A percentile compares a stretch with the other conserved stretches of the same genome.
These are phyloP conservation scores for Umimayanthus kanabou DNA, from an alignment of 92 coral and sea anemone species.

Conservation along the genomic window DNA sequence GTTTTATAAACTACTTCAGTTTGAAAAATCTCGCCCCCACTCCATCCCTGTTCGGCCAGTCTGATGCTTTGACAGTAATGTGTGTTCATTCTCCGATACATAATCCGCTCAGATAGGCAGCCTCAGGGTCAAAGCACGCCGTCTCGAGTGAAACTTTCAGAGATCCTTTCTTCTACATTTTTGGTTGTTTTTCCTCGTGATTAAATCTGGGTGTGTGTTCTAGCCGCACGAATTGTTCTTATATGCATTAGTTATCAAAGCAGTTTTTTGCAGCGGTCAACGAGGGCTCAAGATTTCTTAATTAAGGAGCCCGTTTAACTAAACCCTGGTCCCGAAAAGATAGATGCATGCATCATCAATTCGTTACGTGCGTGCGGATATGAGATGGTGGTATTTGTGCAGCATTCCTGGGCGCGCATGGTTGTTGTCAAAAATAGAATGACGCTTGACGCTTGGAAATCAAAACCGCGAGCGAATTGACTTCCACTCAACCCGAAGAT, in stretches of 20 bases:
- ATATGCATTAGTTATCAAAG: not conserved
- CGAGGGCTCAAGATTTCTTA: not conserved
- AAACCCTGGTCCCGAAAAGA: not conserved
- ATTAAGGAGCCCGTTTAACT: not conserved
- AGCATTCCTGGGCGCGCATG: conserved; percentile 30
- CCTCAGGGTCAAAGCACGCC: conserved; percentile 33
- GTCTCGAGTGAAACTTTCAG: conserved; percentile 25
- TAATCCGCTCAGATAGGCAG: conserved; percentile 26
- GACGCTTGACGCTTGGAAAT: conserved; percentile 1
- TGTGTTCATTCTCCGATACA: not conserved
- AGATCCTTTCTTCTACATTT: not conserved
- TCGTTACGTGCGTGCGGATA: conserved; percentile 31
- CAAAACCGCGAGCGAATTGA: conserved; percentile 29
- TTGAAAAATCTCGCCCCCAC: not conserved
- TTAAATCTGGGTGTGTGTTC: conserved; percentile 35
- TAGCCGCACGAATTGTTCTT: not conserved
- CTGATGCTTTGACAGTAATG: not conserved
- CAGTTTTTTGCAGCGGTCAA: not conserved
- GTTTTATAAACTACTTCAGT: not conserved
- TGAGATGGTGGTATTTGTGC: not conserved
- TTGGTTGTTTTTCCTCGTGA: not conserved
- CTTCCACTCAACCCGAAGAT: conserved; percentile 24
- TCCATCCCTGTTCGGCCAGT: not conserved
- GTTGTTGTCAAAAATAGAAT: conserved; percentile 20
- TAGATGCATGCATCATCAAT: not conserved